Percentiles rank a stretch among this genome's conserved stretches.
phyloP scores from a whole-genome alignment of 2,113 vertebrate species.

The Aptenodytes forsteri region DNA sequence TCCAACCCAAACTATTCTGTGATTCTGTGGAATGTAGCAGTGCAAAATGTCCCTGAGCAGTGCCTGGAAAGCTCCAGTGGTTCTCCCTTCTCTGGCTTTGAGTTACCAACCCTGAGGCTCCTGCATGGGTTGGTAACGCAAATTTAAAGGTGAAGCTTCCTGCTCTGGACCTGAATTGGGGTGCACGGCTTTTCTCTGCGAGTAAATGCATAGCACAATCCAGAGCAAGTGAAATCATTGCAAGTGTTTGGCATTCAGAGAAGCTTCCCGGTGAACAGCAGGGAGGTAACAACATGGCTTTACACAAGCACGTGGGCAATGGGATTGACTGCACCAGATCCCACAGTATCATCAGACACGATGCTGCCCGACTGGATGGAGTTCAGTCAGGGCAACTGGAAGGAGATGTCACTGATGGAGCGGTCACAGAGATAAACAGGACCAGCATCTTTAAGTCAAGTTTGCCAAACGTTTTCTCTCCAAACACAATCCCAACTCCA shows the following conservation, averaged over 20 bases:
- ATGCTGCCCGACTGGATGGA: neutral
- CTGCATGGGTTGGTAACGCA: neutral
- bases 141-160: neutral
- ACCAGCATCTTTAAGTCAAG: neutral
- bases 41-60: neutral
- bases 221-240: neutral
- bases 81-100: neutral
- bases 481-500: neutral
- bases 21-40: neutral
- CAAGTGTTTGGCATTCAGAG: neutral
- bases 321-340: neutral
- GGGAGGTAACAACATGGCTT: neutral
- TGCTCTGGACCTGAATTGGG: neutral
- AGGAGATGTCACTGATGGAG: neutral
- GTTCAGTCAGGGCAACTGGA: neutral
- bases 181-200: fast-evolving
- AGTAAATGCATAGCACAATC: neutral
- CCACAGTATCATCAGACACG: fast-evolving
- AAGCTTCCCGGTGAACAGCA: neutral
- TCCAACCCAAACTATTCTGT: neutral
- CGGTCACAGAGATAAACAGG: neutral
- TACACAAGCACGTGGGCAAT: neutral
- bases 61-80: neutral
- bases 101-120: neutral
- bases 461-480: neutral